Base-by-base conservation (phyloP, 1,140 invertebrate species). In the Aricia agestis region DNA sequence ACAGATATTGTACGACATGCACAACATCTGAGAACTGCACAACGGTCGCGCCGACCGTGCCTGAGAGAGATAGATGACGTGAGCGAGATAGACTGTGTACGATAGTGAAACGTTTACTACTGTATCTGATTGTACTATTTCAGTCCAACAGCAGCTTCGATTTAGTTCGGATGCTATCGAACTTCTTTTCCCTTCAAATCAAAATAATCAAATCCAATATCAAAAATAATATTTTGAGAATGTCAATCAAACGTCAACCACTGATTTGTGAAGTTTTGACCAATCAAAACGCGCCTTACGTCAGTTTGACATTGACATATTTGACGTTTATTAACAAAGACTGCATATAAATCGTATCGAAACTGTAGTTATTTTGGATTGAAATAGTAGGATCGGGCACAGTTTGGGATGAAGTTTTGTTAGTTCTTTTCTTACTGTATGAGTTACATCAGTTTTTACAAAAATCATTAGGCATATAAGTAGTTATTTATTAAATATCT, bases 1-100 rank as follows among this genome's bases (percentile, higher is more conserved):
- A 66, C 98, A 99, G 93, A 97, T 99, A 76, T 93, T 99, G 13
- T 98, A 95, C 88, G 97, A 98, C 82, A 95, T 98, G 94, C 96
- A 96, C 81, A 92, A 91, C 73, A 92, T 92, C 76, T 92, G 90
- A 91, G 89, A 91, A 75, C 81, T 81, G 74, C 69, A 67, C 11
- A 58, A 74, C 74, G 84, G 85, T 70, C 78, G 52, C 0, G 25
- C 81, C 78, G 73, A 63, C 58, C 59, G 59, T 17, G 18, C 7
- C n/a, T 19, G 59, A 19, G 17, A 63, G 18, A 25, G 18, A 11
- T 19, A 63, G 1, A 19, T 18, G 19, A 17, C 59, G 6, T 9
- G 10, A 25, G 10, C 19, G 18, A 63, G 18, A 19, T 63, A 63
- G 18, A 63, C 18, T 11, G 18, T 25, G 17, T 10, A 25, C 11